Base-by-base conservation (phyloP, 2,797 vertebrate species). In the Darevskia mixta region DNA sequence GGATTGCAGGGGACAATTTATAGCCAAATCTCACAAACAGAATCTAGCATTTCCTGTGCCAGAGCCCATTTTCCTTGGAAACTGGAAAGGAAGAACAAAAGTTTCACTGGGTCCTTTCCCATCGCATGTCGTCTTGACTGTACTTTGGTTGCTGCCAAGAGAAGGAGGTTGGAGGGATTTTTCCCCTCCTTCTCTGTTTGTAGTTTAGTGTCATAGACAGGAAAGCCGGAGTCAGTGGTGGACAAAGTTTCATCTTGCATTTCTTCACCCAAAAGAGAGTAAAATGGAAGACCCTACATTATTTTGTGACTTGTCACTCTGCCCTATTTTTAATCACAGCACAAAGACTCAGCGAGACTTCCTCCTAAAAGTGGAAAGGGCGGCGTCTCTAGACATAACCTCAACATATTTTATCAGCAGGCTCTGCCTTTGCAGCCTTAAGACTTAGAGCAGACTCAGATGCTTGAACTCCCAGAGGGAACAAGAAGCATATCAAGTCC, bases 11-110 rank as follows among this genome's bases (percentile, higher is more conserved):
- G 75, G 29, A 69, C 58, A 29, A 86, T 87, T 83, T 61, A 88
- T 92, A 79, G 78, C 81, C 38, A 25, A 27, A 64, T 91, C 73
- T 89, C 23, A 84, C 86, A 79, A 83, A 84, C 90, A 71, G 87
- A 86, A 79, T 86, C 35, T 45, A 55, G 1, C 1, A 0, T 0
- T 86, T 85, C 67, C 1, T 72, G 61, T 78, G n/a, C 41, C 43
- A 55, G 61, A 35, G 71, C 18, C 27, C 49, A 80, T 78, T 91
- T 64, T 82, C 66, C 71, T 79, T 82, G 7, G 45, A 85, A 45
- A 20, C 13, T 8, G 55, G 11, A 83, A 87, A 67, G 76, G 27
- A 45, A 38, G 67, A 1, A 11, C 49, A 72, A 90, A 80, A 32
- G 6, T 7, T 17, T 76, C 72, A 61, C 89, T 69, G 90, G 73